These are phyloP conservation scores for Pseudotriccus pelzelni DNA, from an alignment of 2,797 vertebrate genomes.

Conservation along the genomic window DNA sequence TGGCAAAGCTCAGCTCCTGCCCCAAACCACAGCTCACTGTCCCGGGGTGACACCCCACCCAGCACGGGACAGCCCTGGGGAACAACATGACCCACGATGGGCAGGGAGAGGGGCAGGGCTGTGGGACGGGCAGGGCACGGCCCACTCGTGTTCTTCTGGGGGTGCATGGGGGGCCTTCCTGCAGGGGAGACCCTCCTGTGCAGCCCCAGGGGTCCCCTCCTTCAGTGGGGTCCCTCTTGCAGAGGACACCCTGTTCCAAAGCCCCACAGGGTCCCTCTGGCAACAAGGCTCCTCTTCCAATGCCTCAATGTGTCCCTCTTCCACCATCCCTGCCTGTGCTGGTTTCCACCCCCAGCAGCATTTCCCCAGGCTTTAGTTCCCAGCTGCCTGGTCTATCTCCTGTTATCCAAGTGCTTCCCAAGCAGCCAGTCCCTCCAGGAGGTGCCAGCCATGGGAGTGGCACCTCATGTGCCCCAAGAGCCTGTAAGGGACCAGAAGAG, in stretches of 20 bases:
- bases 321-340: not conserved
- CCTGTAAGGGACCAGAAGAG: not conserved
- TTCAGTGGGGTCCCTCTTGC: not conserved
- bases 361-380: not conserved
- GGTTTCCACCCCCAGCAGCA: not conserved
- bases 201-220: not conserved
- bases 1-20: not conserved
- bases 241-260: too few relatives aligned
- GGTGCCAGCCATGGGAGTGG: not conserved
- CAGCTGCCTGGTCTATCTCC: not conserved
- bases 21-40: not conserved
- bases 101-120: not conserved
- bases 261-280: not conserved
- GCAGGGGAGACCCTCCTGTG: not conserved
- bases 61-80: not conserved
- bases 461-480: not conserved
- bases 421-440: not conserved
- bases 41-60: not conserved
- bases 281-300: not conserved
- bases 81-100: not conserved
- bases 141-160: not conserved
- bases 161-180: not conserved
- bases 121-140: not conserved
- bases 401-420: not conserved
- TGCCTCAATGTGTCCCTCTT: not conserved